phyloP scores from a whole-genome alignment of 2,888 invertebrate genomes.

The Rotaria sp. region DNA sequence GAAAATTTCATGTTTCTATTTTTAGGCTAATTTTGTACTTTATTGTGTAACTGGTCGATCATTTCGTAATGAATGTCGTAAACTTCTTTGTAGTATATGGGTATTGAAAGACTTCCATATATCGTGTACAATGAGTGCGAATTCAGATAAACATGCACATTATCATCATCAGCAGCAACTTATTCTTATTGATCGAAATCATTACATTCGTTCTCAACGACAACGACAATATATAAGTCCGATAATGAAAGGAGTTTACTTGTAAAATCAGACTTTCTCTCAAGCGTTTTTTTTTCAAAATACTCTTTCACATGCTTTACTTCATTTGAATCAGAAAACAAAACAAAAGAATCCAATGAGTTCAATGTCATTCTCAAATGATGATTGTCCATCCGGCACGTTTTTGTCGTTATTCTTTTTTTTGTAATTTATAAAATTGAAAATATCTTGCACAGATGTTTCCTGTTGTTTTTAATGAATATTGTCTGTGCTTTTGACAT shows the following conservation, averaged over 20 bases:
- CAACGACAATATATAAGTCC: neutral
- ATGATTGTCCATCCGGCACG: neutral
- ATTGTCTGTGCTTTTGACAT: neutral
- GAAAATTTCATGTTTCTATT: neutral
- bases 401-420: neutral
- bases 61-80: neutral
- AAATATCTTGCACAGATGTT: neutral
- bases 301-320: too few relatives aligned
- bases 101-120: neutral
- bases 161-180: neutral
- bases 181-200: neutral
- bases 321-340: neutral
- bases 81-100: neutral
- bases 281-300: too few relatives aligned
- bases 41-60: neutral
- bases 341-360: neutral
- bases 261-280: neutral
- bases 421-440: neutral
- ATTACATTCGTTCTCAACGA: neutral
- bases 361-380: neutral
- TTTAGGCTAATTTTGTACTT: neutral
- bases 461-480: neutral
- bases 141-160: neutral
- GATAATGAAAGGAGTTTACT: neutral
- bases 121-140: neutral